Conservation (phyloP, 2,113 vertebrate species). For the Neotoma lepida region DNA sequence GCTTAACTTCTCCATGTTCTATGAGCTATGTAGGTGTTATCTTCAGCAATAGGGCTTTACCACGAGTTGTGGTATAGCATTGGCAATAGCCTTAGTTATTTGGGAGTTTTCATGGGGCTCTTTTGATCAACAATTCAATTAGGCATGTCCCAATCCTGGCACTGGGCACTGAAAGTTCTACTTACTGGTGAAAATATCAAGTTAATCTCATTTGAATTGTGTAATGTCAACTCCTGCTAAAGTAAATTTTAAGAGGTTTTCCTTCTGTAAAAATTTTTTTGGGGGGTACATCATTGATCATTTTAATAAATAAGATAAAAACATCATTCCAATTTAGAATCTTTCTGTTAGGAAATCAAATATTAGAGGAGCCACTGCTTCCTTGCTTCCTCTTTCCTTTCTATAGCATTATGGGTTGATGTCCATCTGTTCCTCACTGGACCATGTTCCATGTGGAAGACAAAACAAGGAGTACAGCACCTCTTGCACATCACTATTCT, state of each 20-base stretch:
- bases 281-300: not conserved
- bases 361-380: not conserved
- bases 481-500: not conserved
- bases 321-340: not conserved
- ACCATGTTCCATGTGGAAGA: not conserved
- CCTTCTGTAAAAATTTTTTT: not conserved
- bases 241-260: slow-evolving; percentile 28
- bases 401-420: not conserved
- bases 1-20: not conserved
- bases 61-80: not conserved
- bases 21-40: not conserved
- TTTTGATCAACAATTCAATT: not conserved
- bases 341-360: not conserved
- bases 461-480: not conserved
- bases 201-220: not conserved
- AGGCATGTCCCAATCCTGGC: too few relatives aligned
- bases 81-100: not conserved
- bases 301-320: not conserved
- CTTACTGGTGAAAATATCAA: not conserved
- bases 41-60: not conserved
- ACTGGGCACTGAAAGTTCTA: not conserved
- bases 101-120: not conserved
- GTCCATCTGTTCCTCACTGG: not conserved
- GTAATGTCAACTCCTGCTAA: slow-evolving; percentile 13
- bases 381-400: not conserved